A percentile compares a stretch with the other conserved stretches of the same genome.
Conservation (phyloP, 2,888 invertebrate species). For the Melanostoma mellinum region DNA sequence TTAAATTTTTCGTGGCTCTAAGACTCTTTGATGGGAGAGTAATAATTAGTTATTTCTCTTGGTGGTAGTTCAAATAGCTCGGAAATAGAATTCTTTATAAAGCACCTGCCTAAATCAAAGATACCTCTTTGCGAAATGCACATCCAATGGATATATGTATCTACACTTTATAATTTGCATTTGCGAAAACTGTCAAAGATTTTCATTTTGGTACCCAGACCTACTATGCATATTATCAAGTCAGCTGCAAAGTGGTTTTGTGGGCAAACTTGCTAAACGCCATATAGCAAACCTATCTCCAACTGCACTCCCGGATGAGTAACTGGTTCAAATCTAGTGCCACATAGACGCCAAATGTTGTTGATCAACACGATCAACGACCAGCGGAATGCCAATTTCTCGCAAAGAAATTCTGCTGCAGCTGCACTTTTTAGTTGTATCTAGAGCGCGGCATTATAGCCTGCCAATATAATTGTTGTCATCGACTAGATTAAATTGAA, state of each 20-base stretch:
- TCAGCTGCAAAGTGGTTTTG: conserved; percentile 32
- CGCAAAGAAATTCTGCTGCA: conserved; percentile 69
- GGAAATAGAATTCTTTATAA: too few relatives aligned
- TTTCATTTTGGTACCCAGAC: conserved; percentile 14
- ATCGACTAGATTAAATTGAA: conserved; percentile 57
- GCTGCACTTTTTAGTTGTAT: conserved; percentile 37
- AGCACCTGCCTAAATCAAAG: too few relatives aligned
- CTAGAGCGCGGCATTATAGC: conserved; percentile 49
- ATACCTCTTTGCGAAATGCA: too few relatives aligned
- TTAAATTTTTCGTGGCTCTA: too few relatives aligned
- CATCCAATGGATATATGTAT: too few relatives aligned
- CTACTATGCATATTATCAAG: neutral
- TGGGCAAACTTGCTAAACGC: conserved; percentile 37
- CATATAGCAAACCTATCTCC: conserved; percentile 6
- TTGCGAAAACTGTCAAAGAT: conserved; percentile 34
- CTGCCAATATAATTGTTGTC: conserved; percentile 69
- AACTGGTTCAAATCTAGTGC: conserved; percentile 67
- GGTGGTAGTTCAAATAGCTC: too few relatives aligned
- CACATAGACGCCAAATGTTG: conserved; percentile 55
- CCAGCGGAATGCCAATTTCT: conserved; percentile 66
- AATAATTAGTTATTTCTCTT: too few relatives aligned
- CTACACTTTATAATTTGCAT: conserved; percentile 50
- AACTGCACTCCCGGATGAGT: conserved; percentile 56
- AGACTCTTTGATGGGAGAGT: too few relatives aligned
- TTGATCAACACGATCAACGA: conserved; percentile 60